Conservation (phyloP, 2,888 invertebrate genomes). For the Tinea semifulvella region DNA sequence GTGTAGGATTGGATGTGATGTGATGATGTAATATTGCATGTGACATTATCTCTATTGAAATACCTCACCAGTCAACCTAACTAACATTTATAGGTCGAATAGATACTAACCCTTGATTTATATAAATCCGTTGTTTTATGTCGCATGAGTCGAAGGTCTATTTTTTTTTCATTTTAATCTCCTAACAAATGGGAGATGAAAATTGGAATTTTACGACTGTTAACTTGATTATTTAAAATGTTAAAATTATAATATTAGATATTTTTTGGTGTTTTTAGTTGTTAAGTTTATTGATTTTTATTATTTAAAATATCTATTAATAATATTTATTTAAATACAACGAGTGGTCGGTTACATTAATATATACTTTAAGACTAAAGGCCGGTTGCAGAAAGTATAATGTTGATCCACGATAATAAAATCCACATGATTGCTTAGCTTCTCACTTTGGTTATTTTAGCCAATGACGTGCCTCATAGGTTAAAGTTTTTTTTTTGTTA, state of each 20-base stretch:
- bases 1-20: too few species aligned
- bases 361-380: too few species aligned
- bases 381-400: too few species aligned
- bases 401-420: too few species aligned
- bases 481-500: too few species aligned
- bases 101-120: neutral
- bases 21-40: too few species aligned
- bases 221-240: conserved; percentile 2
- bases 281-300: neutral
- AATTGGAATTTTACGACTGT: conserved; percentile 9
- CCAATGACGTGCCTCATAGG: too few species aligned
- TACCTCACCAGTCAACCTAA: too few species aligned
- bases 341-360: neutral
- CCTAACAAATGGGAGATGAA: conserved; percentile 8
- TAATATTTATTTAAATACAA: neutral
- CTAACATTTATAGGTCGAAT: too few species aligned
- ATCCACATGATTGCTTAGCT: too few species aligned
- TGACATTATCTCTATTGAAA: too few species aligned
- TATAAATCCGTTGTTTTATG: conserved; percentile 9
- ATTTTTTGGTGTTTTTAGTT: neutral
- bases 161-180: conserved; percentile 5
- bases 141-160: conserved; percentile 2
- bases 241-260: neutral
- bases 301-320: neutral
- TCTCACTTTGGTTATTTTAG: too few species aligned